A percentile compares a stretch with the other conserved stretches of the same genome.
Evolutionary conservation across 1,140 invertebrate species (phyloP).

Genomic region (Aphelenchoides besseyi): DNA sequence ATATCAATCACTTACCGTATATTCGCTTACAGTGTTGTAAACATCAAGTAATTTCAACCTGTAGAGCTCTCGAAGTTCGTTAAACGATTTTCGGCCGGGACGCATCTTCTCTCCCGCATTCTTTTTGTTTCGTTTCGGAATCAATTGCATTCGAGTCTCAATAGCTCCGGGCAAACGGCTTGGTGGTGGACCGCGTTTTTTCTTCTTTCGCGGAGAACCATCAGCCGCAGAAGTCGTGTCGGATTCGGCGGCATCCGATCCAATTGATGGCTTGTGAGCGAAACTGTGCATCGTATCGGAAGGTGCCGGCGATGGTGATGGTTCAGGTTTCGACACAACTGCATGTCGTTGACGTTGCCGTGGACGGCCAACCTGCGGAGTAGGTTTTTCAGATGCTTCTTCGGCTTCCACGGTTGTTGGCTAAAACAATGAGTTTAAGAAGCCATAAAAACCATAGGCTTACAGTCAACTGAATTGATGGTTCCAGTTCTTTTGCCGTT

Average conservation of each 20-base stretch:
- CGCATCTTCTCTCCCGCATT: constrained; percentile 36
- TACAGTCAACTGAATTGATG: constrained; percentile 28
- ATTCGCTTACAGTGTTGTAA: constrained; percentile 43
- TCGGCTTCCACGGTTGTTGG: constrained; percentile 1
- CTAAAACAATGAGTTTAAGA: not conserved
- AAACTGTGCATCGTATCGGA: not conserved
- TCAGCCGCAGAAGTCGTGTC: not conserved
- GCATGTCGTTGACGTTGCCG: not conserved
- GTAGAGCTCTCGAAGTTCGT: constrained; percentile 46
- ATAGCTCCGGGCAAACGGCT: constrained; percentile 15
- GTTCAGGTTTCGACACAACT: not conserved
- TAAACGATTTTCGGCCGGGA: constrained; percentile 47
- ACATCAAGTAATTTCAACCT: constrained; percentile 46
- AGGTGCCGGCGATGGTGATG: not conserved
- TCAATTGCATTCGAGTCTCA: constrained; percentile 11
- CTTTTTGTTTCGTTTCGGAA: constrained; percentile 11
- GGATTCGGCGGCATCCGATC: constrained; percentile 16
- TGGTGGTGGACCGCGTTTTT: not conserved
- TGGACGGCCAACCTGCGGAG: not conserved
- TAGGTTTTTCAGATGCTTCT: too few relatives aligned
- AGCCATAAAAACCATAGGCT: not conserved
- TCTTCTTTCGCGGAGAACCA: constrained; percentile 18
- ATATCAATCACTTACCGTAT: constrained; percentile 31
- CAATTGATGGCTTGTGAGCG: not conserved
- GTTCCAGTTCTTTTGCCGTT: constrained; percentile 40